Conservation (phyloP, 2,113 vertebrate species). For the Chaenocephalus aceratus region DNA sequence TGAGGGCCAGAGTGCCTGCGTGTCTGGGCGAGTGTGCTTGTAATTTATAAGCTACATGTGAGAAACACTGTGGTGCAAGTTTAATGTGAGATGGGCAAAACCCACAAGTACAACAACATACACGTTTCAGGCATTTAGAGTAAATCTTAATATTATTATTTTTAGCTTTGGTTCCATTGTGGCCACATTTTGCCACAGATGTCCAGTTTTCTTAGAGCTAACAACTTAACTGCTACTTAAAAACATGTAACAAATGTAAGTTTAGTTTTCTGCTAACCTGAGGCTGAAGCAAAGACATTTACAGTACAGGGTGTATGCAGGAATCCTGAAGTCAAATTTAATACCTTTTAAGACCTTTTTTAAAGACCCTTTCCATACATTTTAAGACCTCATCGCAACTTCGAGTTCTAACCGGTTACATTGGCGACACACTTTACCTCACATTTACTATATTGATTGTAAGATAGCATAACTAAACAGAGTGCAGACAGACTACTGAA, state of each 20-base stretch:
- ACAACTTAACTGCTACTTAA: neutral
- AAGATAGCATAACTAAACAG: too few relatives aligned
- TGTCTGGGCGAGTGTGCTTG: conserved; percentile 10
- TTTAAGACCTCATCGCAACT: too few relatives aligned
- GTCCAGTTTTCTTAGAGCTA: neutral
- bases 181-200: neutral
- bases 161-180: neutral
- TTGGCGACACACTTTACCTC: too few relatives aligned
- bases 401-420: too few relatives aligned
- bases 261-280: too few relatives aligned
- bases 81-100: neutral
- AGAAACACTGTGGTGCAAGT: neutral
- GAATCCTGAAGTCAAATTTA: too few relatives aligned
- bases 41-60: conserved; percentile 12
- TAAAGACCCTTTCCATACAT: too few relatives aligned
- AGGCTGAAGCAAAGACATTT: neutral
- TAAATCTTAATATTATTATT: neutral
- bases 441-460: too few relatives aligned
- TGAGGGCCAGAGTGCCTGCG: neutral
- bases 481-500: too few relatives aligned
- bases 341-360: too few relatives aligned
- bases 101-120: neutral
- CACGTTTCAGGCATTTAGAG: neutral
- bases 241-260: neutral
- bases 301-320: neutral